phyloP scores from a whole-genome alignment of 2,113 vertebrate species.

The Engraulis encrasicolus region DNA sequence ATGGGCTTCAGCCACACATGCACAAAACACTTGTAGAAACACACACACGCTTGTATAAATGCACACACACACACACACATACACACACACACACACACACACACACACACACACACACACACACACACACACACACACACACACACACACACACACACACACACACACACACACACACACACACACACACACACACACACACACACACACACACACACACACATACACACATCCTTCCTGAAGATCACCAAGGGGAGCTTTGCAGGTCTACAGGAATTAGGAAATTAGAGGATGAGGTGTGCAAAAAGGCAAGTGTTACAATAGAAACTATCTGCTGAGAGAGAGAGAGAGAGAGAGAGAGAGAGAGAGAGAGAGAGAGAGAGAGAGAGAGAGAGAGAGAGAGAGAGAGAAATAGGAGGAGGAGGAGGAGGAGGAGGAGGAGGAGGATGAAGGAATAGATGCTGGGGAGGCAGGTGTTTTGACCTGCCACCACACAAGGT shows the following conservation, averaged over 20 bases:
- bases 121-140: not conserved
- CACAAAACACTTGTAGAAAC: too few relatives aligned
- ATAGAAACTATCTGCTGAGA: slow-evolving; percentile 44
- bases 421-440: not conserved
- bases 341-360: slow-evolving; percentile 23
- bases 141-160: not conserved
- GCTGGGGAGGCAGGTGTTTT: too few relatives aligned
- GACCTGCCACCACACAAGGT: slow-evolving; percentile 90
- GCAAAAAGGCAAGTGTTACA: slow-evolving; percentile 32
- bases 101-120: not conserved
- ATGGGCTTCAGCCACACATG: not conserved
- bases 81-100: not conserved
- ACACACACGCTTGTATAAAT: too few relatives aligned
- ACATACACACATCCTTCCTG: not conserved
- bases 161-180: not conserved
- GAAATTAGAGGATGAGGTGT: slow-evolving; percentile 36
- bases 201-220: not conserved
- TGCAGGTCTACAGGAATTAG: not conserved
- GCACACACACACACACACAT: not conserved
- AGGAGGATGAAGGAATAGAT: too few relatives aligned
- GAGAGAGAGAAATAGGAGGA: not conserved
- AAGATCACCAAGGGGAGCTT: not conserved
- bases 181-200: not conserved
- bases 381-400: not conserved
- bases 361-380: not conserved